Base-by-base conservation (phyloP, 2,888 invertebrate species). In the Sinodicranocentrus sp. region DNA sequence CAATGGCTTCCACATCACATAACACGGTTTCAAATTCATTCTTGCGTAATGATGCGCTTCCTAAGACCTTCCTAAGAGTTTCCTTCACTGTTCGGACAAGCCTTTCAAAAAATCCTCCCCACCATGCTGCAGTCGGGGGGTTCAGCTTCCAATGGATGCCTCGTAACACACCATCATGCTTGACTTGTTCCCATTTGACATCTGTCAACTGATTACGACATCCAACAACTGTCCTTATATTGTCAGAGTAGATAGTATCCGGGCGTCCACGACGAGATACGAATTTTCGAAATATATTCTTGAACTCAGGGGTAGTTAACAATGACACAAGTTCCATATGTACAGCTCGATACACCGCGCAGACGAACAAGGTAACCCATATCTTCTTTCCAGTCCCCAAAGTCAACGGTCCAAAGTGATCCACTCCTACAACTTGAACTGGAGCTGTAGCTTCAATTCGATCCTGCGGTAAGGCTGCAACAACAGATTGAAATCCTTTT, bases 111-210 rank as follows among this genome's bases (percentile, higher is more conserved):
- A 19, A 78, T 19, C 71, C 78, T 26, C 78, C 78, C 70, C 61
- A 61, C 78, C 61, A 78, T 8, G 78, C 44, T 1, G 78, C 78
- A 1, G 71, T 52, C 0, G 78, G 78, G 2, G 78, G 78, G 44
- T 71, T 78, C 13, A 78, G 71, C 0, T 17, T 52, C 78, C 78
- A 78, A 2, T 19, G 5, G 0, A 78, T 78, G 15, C 23, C 21
- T 0, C 17, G 0, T 0, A 68, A 39, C 0, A 26, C 17, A 13
- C 68, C 23, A 1, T 28, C 23, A 5, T 26, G 10, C 3, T 19
- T 8, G 0, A 78, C 61, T 33, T 61, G n/a, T 3, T 91, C 91
- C 87, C 92, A 92, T 85, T 92, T 92, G 0, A 92, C 91, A 89
- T 92, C 91, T 85, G 91, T 91, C 86, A 92, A 91, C 13, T 91